Evolutionary conservation across 2,888 invertebrate species (phyloP), one percentile per base, ranked within the genome.

Genomic region (Megaustenia siamemsis): DNA sequence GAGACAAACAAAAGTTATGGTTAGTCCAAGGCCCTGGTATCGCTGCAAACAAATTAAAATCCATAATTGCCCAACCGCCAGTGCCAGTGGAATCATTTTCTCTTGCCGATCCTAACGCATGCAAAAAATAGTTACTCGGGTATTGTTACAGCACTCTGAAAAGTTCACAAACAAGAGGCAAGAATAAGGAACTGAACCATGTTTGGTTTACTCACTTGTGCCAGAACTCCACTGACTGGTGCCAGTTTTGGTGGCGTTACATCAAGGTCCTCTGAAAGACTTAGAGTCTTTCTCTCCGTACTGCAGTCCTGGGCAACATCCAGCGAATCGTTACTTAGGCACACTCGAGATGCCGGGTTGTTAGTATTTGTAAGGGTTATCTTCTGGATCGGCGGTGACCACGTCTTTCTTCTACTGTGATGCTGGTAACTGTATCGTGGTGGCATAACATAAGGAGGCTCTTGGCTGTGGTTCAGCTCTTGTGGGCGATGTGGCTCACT

Each of bases 151-250:
- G n/a, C n/a, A n/a, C n/a, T n/a, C n/a, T n/a, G n/a, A n/a, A n/a
- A n/a, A n/a, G n/a, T n/a, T n/a, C n/a, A n/a, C n/a, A n/a, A n/a
- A n/a, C n/a, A n/a, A n/a, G n/a, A n/a, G n/a, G n/a, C n/a, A n/a
- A n/a, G n/a, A n/a, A n/a, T n/a, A n/a, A n/a, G n/a, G n/a, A n/a
- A n/a, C n/a, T n/a, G n/a, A n/a, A n/a, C n/a, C n/a, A n/a, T n/a
- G n/a, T n/a, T n/a, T n/a, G n/a, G n/a, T n/a, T n/a, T 15, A 66
- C 83, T 83, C 35, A 87, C 87, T 79, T 86, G 84, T 21, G 86
- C 78, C 40, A 96, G 95, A 90, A 96, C 96, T 83, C 96, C 96
- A 93, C 96, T 96, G 93, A 95, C 95, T 4, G 96, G 96, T 86
- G 96, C 96, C 86, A 96, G 95, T 86, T 95, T 96, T 3, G 96